Evolutionary conservation across 2,113 vertebrate species (phyloP), one percentile per base, ranked within the genome.

Genomic region (Barbus barbus): DNA sequence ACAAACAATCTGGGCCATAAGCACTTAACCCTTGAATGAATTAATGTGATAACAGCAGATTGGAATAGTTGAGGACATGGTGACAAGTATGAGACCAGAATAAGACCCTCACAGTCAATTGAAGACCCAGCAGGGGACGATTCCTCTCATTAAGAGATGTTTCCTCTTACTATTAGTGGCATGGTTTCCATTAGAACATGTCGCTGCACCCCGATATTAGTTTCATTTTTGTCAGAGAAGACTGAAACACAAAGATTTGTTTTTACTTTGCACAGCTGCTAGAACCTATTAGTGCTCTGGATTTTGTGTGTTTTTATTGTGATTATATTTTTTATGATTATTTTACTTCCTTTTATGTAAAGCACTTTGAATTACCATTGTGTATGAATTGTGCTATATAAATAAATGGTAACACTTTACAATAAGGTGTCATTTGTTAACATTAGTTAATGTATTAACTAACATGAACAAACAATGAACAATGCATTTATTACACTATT

Each of bases 21-120:
- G 9, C 41, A 22, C 38, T 48, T 46, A 67, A 20, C 11, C 11
- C 38, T 58, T 87, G 89, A 84, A 83, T 87, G 78, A 69, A 24
- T 78, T 82, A 22, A 26, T 74, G 36, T 82, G 88, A 89, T 89
- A 88, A 84, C 36, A 69, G 69, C 41, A 85, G 84, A 89, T 74
- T 87, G 69, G 69, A 87, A 85, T 82, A 83, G 84, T 67, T 58
- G 85, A 28, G 48, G 84, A 87, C 87, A 84, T 36, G 48, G 31
- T 69, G 65, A 81, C 28, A 65, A 46, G 11, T 48, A 44, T 48
- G 5, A 48, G 11, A 80, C 8, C 78, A 22, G 38, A 67, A 80
- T 75, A 75, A 75, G 46, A 75, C 44, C 41, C 73, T 31, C 24
- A 12, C 26, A 48, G 24, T 51, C 72, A 75, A 75, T 31, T 75